phyloP scores from a whole-genome alignment of 2,797 vertebrate species.

The Pipistrellus pipistrellus region DNA sequence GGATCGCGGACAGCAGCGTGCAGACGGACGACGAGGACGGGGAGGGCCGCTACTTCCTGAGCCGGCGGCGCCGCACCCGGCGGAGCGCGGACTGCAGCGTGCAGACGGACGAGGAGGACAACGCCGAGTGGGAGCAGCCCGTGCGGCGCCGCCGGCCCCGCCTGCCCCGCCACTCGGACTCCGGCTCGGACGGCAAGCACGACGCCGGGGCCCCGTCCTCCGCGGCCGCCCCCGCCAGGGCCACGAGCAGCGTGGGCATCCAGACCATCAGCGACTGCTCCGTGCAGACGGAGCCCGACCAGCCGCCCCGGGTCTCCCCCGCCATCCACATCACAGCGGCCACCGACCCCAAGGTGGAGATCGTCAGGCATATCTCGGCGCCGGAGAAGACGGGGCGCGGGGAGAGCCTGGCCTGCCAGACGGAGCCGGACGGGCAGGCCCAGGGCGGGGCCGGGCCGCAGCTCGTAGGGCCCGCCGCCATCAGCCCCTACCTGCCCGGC shows the following conservation, averaged over 20 bases:
- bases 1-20: constrained; percentile 96
- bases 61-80: constrained; percentile 93
- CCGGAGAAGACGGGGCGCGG: constrained; percentile 97
- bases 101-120: constrained; percentile 98
- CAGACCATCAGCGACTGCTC: constrained; percentile 98
- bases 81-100: constrained; percentile 98
- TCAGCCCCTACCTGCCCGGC: constrained; percentile 96
- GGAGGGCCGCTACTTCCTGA: constrained; percentile 95
- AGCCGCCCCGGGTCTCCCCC: constrained; percentile 94
- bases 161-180: constrained; percentile 94
- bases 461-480: constrained; percentile 94
- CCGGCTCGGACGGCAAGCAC: constrained; percentile 91
- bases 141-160: constrained; percentile 95
- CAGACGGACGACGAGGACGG: constrained; percentile 99
- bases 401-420: constrained; percentile 99
- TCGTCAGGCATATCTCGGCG: constrained; percentile 97
- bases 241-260: constrained; percentile 95
- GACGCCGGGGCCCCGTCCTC: constrained; percentile 85
- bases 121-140: constrained; percentile 97
- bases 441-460: constrained; percentile 95
- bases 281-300: constrained; percentile 97
- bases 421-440: constrained; percentile 95
- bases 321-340: constrained; percentile 97
- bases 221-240: constrained; percentile 78
- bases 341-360: constrained; percentile 96